phyloP scores from a whole-genome alignment of 2,797 vertebrate genomes.

The Pipistrellus pygmaeus region DNA sequence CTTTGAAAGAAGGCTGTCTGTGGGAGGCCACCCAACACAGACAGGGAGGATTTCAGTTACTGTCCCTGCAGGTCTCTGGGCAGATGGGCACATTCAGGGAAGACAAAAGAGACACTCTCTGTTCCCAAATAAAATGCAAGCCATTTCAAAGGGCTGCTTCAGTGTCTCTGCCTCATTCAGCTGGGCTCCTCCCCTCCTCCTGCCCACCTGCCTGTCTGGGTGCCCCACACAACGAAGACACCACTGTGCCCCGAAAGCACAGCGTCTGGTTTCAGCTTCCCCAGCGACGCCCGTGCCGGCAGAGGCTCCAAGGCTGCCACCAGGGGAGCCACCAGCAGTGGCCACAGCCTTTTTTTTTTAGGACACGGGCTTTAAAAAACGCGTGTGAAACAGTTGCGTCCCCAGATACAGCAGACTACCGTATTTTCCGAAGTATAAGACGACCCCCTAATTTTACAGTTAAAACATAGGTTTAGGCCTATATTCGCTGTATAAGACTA shows the following conservation, averaged over 20 bases:
- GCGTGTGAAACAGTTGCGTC: neutral
- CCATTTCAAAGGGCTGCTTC: conserved; percentile 71
- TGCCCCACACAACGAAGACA: conserved; percentile 65
- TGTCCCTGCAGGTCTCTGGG: conserved; percentile 59
- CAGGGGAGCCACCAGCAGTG: neutral
- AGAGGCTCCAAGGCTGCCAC: neutral
- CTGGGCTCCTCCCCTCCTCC: conserved; percentile 70
- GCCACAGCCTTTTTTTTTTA: neutral
- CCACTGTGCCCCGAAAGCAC: conserved; percentile 57
- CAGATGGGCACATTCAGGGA: conserved; percentile 87
- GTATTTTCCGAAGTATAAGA: too few species aligned
- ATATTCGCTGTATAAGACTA: too few species aligned
- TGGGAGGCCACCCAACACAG: neutral
- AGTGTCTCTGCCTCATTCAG: conserved; percentile 72
- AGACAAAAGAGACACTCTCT: conserved; percentile 81
- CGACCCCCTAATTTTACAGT: too few species aligned
- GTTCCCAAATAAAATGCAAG: conserved; percentile 38
- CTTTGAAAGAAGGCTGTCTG: conserved; percentile 15
- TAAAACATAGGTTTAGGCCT: too few species aligned
- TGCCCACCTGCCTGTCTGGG: conserved; percentile 80
- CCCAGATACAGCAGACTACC: neutral
- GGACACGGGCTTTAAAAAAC: neutral
- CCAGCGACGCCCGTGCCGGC: conserved; percentile 49
- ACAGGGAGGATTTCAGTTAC: conserved; percentile 64
- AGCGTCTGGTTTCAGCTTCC: neutral